Evolutionary conservation across 2,797 vertebrate species (phyloP).

Genomic region (Crocodylus rhombifer): DNA sequence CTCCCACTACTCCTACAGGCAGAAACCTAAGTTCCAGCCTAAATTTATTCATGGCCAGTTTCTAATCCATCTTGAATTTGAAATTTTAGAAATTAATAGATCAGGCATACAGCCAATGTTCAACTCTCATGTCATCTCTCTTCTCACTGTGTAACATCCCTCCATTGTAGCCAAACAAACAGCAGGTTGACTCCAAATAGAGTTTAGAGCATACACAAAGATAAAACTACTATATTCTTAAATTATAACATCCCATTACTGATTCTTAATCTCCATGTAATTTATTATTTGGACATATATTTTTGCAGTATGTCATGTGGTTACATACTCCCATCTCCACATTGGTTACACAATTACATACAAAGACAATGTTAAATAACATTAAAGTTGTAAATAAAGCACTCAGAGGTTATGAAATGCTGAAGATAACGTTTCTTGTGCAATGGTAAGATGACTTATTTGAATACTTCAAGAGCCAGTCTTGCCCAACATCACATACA

Average conservation of each 20-base stretch:
- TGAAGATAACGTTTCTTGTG: not conserved
- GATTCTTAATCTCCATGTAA: constrained; percentile 45
- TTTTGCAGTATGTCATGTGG: constrained; percentile 6
- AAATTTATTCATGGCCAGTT: constrained; percentile 17
- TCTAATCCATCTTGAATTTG: constrained; percentile 12
- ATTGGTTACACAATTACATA: constrained; percentile 27
- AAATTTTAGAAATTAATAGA: constrained; percentile 20
- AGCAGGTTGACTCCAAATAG: constrained; percentile 35
- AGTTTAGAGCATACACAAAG: constrained; percentile 51
- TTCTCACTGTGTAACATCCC: not conserved
- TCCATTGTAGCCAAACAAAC: not conserved
- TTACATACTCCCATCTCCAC: constrained; percentile 38
- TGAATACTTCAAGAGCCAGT: not conserved
- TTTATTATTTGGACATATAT: constrained; percentile 66
- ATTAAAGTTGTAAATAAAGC: not conserved
- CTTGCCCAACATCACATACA: not conserved
- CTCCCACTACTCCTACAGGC: not conserved
- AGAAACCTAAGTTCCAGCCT: not conserved
- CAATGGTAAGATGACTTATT: not conserved
- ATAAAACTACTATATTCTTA: constrained; percentile 57
- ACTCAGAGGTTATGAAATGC: not conserved
- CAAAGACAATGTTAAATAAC: not conserved
- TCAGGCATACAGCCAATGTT: not conserved
- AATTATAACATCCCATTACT: constrained; percentile 47
- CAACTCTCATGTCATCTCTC: not conserved